These are phyloP conservation scores for Caenorhabditis brenneri DNA, from an alignment of 1,140 invertebrate species.

Conservation along the genomic window DNA sequence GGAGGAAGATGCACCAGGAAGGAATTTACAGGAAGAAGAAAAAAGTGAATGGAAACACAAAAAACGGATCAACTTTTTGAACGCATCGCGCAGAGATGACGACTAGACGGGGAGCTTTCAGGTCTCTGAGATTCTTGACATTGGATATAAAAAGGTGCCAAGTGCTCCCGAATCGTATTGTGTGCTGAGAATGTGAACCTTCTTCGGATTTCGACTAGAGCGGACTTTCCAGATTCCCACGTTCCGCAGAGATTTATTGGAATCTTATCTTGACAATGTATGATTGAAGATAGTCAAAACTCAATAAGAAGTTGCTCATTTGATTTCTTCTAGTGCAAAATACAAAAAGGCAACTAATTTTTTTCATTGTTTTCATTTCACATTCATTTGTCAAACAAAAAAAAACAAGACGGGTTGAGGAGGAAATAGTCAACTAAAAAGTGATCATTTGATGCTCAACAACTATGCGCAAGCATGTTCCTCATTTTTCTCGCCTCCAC, in stretches of 20 bases:
- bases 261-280: too few species aligned
- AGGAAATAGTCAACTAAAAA: not conserved
- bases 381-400: not conserved
- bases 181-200: too few species aligned
- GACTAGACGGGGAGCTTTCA: not conserved
- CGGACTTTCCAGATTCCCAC: not conserved
- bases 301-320: conserved; percentile 1
- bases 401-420: not conserved
- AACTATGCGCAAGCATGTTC: conserved; percentile 39
- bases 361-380: not conserved
- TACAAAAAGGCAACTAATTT: not conserved
- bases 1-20: not conserved
- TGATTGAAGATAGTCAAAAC: too few species aligned
- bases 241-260: not conserved
- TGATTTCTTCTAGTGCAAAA: not conserved
- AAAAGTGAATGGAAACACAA: not conserved
- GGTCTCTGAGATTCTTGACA: not conserved
- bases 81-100: not conserved
- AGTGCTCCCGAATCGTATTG: not conserved
- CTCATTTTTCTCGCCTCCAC: conserved; percentile 3
- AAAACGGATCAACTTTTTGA: conserved; percentile 19
- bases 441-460: conserved; percentile 42
- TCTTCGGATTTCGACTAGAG: not conserved
- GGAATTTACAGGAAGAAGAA: not conserved
- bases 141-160: not conserved